Evolutionary conservation across 2,797 vertebrate species (phyloP).

Genomic region (Helarctos malayanus): DNA sequence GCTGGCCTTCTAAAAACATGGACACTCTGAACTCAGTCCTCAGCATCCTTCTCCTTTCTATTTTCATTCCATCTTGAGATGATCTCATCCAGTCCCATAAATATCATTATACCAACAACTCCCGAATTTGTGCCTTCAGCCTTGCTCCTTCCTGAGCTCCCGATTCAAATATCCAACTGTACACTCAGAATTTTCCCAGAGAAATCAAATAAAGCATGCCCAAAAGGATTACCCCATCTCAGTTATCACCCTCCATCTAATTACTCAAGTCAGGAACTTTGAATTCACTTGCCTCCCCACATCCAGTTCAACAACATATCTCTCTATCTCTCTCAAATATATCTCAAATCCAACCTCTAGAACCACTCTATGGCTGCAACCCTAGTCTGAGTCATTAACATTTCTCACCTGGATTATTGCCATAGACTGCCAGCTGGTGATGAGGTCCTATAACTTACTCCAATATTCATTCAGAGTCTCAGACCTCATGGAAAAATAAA

Average conservation of each 20-base stretch:
- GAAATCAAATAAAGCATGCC: not conserved
- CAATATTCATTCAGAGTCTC: not conserved
- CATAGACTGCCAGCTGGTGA: not conserved
- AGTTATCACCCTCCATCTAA: not conserved
- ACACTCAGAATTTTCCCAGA: conserved; percentile 10
- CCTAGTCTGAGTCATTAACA: not conserved
- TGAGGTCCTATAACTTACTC: not conserved
- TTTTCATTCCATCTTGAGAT: conserved; percentile 54
- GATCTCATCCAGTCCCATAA: conserved; percentile 63
- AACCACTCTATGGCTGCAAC: not conserved
- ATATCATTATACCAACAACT: conserved; percentile 65
- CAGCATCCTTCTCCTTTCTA: conserved; percentile 58
- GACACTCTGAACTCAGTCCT: conserved; percentile 1
- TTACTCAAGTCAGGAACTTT: conserved; percentile 15
- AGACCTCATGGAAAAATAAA: conserved; percentile 31
- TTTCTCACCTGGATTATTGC: conserved; percentile 15
- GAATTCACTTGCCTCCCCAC: conserved; percentile 1
- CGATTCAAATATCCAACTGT: conserved; percentile 39
- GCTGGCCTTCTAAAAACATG: conserved; percentile 14
- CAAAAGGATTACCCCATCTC: conserved; percentile 24
- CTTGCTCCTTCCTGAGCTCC: conserved; percentile 51
- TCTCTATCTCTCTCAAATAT: conserved; percentile 28
- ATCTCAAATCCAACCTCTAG: conserved; percentile 10
- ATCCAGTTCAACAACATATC: not conserved
- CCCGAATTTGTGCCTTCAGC: conserved; percentile 47